Evolutionary conservation across 1,140 invertebrate species (phyloP), one percentile per base, ranked within the genome.

Genomic region (Whitmania pigra): DNA sequence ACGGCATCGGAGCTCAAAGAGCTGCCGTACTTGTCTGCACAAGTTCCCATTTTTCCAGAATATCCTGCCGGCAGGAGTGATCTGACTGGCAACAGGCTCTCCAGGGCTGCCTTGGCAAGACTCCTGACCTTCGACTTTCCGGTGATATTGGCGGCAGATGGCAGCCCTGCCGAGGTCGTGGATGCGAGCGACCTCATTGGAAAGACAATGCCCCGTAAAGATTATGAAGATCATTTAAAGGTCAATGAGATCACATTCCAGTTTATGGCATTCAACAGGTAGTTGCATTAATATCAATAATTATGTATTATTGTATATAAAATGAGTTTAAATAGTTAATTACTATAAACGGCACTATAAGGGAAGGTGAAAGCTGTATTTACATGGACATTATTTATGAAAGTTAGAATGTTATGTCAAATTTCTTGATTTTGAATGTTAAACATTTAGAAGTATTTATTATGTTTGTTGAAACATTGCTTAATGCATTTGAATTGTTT

Each of bases 191-290:
- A 76, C 55, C 73, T 72, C n/a, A 49, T 17, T 17, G 72, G 76
- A 17, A 72, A 74, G 29, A 75, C 78, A 53, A 69, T 69, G 18
- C 68, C 77, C 13, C 77, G 76, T 63, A 77, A 76, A 66, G 81
- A 83, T 73, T 73, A 77, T 22, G 72, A 73, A 31, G 81, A 83
- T 69, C 77, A 76, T n/a, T 75, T 83, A 22, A 78, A 79, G 69
- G 77, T 78, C 72, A 83, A 83, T 77, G 80, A 82, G 74, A 77
- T 83, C 63, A 76, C 79, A 54, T 79, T 83, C 74, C 82, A 83
- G 77, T 83, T 83, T 75, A 74, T 83, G 60, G 81, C 82, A 15
- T 82, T 78, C 73, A 78, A 80, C 43, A 79, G 77, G 81, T 82
- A 72, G 27, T 25, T 15, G 6, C 43, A 7, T 53, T 13, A 22